phyloP scores from a whole-genome alignment of 2,888 invertebrate genomes.

The Sycophila texana region DNA sequence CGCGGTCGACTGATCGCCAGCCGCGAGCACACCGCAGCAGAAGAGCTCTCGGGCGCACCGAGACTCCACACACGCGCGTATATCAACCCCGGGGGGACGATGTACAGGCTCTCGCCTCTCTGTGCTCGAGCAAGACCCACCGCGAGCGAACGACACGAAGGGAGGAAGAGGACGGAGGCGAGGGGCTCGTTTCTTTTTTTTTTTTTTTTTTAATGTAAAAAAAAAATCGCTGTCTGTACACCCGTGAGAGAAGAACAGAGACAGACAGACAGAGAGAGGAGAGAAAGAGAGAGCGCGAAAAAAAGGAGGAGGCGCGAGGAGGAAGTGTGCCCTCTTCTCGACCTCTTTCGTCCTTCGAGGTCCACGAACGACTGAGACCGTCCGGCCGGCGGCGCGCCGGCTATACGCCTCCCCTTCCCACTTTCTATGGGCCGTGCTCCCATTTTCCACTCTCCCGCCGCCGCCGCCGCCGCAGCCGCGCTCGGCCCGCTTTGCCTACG shows the following conservation, averaged over 20 bases:
- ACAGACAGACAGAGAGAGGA: constrained; percentile 47
- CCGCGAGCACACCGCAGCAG: constrained; percentile 26
- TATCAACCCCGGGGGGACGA: no score
- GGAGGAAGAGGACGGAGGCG: constrained; percentile 59
- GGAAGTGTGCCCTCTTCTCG: constrained; percentile 69
- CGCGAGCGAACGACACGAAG: constrained; percentile 23
- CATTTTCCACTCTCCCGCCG: constrained; percentile 68
- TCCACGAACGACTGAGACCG: constrained; percentile 75
- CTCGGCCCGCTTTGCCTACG: constrained; percentile 1
- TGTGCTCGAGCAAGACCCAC: no score
- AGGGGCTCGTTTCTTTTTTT: not conserved
- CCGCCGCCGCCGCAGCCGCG: not conserved
- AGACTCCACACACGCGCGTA: constrained; percentile 9
- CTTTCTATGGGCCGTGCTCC: constrained; percentile 69
- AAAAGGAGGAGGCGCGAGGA: constrained; percentile 61
- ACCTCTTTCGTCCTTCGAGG: constrained; percentile 75
- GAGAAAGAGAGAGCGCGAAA: constrained; percentile 48
- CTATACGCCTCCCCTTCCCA: constrained; percentile 66
- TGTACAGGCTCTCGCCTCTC: no score
- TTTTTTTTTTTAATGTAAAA: constrained; percentile 3
- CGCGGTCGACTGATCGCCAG: constrained; percentile 21
- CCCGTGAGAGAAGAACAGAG: constrained; percentile 26
- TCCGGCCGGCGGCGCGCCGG: constrained; percentile 70
- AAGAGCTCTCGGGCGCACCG: constrained; percentile 6
- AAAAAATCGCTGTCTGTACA: not conserved